Evolutionary conservation across 2,113 vertebrate genomes (phyloP), one percentile per base, ranked within the genome.

Genomic region (Spilogale gracilis): DNA sequence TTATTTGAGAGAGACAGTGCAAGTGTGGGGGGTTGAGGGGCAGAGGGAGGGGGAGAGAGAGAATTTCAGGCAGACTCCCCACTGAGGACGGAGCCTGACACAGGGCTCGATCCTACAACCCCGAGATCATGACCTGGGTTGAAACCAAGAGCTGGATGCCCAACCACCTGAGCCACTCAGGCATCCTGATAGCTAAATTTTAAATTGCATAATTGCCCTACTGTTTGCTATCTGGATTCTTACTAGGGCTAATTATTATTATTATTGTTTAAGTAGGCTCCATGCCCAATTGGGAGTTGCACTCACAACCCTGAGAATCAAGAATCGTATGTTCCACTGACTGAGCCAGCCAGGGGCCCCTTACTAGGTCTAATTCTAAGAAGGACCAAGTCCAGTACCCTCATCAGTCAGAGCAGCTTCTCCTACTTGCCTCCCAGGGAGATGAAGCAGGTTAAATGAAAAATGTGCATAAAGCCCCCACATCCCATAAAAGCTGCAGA

Each of bases 391-490:
- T 54, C 58, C 12, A 20, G 78, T 21, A 18, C n/a, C 38, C 9
- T 32, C 48, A 54, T 32, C 14, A 30, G 9, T 45, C 54, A 60
- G 38, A 23, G 38, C 8, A n/a, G 54, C 32, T 9, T 67, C 78
- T 81, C 56, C 13, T 11, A 8, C 25, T 23, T n/a, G 8, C 27
- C 21, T 80, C 43, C 65, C 16, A 30, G 14, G 32, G 74, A 38
- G 56, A 71, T 50, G 16, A 30, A 0, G 82, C 23, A 69, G 69
- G 71, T 14, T 48, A n/a, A 38, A 32, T 8, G 27, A 25, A 56
- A 54, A 4, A 2, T 0, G 1, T 58, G 48, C 9, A 8, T 30
- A n/a, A 45, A 32, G 92, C 13, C 21, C 14, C 78, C 0, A 0
- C 9, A 56, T 8, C 5, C 43, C 3, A 20, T 18, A 14, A 20